phyloP scores from a whole-genome alignment of 1,140 invertebrate species.

The Parapsyche elsis region DNA sequence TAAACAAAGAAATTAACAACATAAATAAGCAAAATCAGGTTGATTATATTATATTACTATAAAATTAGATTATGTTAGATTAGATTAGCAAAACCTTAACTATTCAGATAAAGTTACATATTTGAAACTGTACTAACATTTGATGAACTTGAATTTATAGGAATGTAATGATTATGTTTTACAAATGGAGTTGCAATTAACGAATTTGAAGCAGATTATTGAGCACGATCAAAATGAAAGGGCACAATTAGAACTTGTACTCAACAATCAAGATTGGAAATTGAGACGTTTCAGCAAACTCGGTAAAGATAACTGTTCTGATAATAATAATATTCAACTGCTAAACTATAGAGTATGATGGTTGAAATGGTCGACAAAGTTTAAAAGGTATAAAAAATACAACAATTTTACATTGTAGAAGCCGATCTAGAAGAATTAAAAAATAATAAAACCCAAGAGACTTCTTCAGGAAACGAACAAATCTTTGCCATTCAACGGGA shows the following conservation, averaged over 20 bases:
- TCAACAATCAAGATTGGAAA: conserved; percentile 52
- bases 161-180: not conserved
- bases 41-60: not conserved
- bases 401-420: conserved; percentile 43
- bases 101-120: no score
- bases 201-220: conserved; percentile 40
- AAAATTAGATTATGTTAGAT: no score
- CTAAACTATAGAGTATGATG: no score
- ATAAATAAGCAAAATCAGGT: conserved; percentile 16
- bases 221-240: conserved; percentile 47
- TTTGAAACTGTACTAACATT: no score
- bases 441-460: conserved; percentile 40
- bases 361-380: no score
- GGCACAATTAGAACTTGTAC: conserved; percentile 50
- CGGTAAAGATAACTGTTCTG: no score
- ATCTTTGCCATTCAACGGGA: conserved; percentile 41
- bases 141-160: not conserved
- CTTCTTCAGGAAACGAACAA: conserved; percentile 33
- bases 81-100: no score
- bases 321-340: no score
- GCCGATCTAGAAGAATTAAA: conserved; percentile 43
- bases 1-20: conserved; percentile 18
- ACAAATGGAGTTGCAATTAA: conserved; percentile 42
- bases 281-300: conserved; percentile 48
- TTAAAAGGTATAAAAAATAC: no score